Evolutionary conservation across 1,140 invertebrate genomes (phyloP).

Genomic region (Chymomyza costata): DNA sequence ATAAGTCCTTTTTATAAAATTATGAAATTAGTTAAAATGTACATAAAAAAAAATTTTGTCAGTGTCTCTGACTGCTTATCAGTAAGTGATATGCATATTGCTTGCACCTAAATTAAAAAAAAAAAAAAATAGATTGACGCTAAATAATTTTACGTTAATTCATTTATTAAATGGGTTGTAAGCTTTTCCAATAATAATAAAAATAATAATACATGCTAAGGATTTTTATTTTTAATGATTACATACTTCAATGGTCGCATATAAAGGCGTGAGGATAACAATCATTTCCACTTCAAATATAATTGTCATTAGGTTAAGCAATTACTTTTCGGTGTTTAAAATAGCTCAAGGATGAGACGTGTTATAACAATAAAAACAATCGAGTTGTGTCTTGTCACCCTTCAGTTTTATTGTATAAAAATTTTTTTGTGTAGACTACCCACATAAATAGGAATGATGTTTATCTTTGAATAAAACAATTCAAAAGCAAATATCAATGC

Average conservation of each 20-base stretch:
- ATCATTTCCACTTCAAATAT: constrained; percentile 54
- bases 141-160: too few species aligned
- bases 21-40: too few species aligned
- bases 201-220: too few species aligned
- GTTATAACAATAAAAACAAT: constrained; percentile 71
- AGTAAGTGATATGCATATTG: too few species aligned
- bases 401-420: constrained; percentile 47
- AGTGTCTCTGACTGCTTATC: too few species aligned
- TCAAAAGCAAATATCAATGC: constrained; percentile 20
- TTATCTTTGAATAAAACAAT: constrained; percentile 64
- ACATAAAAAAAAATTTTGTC: too few species aligned
- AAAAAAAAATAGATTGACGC: too few species aligned
- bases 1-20: too few species aligned
- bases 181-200: too few species aligned
- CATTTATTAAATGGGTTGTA: too few species aligned
- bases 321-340: constrained; percentile 56
- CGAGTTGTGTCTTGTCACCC: constrained; percentile 65
- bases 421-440: constrained; percentile 49
- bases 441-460: constrained; percentile 51
- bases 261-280: constrained; percentile 36
- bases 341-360: constrained; percentile 60
- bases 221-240: too few species aligned
- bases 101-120: too few species aligned
- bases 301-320: constrained; percentile 71
- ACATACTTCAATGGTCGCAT: constrained; percentile 20